phyloP scores from a whole-genome alignment of 2,888 invertebrate genomes.

The Cerastis leucographa region DNA sequence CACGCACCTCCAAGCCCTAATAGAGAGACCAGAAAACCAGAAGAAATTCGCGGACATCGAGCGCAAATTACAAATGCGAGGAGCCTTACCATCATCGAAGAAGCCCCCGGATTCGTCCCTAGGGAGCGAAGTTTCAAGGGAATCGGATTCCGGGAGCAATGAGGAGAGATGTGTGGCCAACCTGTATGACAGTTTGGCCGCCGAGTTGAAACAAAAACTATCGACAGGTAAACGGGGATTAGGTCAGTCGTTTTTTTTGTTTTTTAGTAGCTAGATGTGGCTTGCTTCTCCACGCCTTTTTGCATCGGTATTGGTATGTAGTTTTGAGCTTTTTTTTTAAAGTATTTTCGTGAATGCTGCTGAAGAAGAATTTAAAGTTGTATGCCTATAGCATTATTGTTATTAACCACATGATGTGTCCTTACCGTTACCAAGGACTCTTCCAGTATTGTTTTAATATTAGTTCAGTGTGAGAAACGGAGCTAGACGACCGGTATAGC shows the following conservation, averaged over 20 bases:
- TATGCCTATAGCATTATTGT: not conserved
- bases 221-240: slow-evolving; percentile 89
- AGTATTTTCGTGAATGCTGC: not conserved
- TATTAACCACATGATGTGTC: not conserved
- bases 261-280: slow-evolving; percentile 75
- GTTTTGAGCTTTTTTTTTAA: slow-evolving; percentile 29
- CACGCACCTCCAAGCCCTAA: slow-evolving; percentile 95
- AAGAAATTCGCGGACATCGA: slow-evolving; percentile 96
- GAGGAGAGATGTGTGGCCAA: slow-evolving; percentile 93
- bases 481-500: not conserved
- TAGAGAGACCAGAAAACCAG: slow-evolving; percentile 96
- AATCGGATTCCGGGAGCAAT: slow-evolving; percentile 93
- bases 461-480: not conserved
- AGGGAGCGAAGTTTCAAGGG: slow-evolving; percentile 94
- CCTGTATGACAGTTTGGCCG: slow-evolving; percentile 97
- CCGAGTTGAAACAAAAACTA: slow-evolving; percentile 94
- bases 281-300: slow-evolving; percentile 64
- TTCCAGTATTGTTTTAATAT: not conserved
- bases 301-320: slow-evolving; percentile 71
- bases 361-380: not conserved
- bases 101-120: slow-evolving; percentile 93
- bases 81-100: slow-evolving; percentile 91
- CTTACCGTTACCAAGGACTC: not conserved
- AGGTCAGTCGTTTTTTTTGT: slow-evolving; percentile 83
- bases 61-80: slow-evolving; percentile 88